Evolutionary conservation across 2,888 invertebrate species (phyloP), one percentile per base, ranked within the genome.

Genomic region (Clivina fossor): DNA sequence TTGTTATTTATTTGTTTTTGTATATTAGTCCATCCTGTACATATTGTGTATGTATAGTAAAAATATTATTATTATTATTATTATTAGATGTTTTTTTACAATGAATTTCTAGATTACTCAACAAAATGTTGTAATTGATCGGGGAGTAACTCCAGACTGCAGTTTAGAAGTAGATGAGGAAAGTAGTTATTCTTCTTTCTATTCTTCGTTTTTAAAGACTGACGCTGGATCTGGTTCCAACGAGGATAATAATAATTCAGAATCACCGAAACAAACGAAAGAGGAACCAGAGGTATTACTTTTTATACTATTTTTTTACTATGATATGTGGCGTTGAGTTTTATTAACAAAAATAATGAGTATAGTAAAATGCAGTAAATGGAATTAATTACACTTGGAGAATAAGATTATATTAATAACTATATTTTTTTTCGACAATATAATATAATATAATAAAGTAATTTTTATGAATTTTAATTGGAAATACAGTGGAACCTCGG

Each of bases 131-230:
- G 18, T 37, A 44, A 33, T 35, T 13, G 33, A 60, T 66, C 66
- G 49, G 47, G 37, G 13, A 72, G 71, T 22, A 72, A 71, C 57
- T 72, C 71, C 67, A 3, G 72, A 70, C 38, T 71, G 71, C 47
- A 74, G 73, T 63, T 72, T 64, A 32, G 61, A 58, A 37, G 64
- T 64, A 11, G 74, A 73, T 50, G 81, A 81, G 64, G 79, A 77
- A 26, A 86, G 84, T 67, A 85, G 82, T 67, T 80, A 78, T 63
- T 86, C 86, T 0, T 86, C 85, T 0, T 85, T 84, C 63, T 85
- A 85, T 68, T 86, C 85, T 0, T 86, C 85, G 0, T 84, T 85
- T 65, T 78, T 85, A 47, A 85, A 82, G 71, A 86, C 83, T 0
- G 85, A 85, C 50, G 80, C 73, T 11, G 71, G 71, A 3, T 75